Base-by-base conservation (phyloP, 2,888 invertebrate genomes). In the Seira sanloemensis region DNA sequence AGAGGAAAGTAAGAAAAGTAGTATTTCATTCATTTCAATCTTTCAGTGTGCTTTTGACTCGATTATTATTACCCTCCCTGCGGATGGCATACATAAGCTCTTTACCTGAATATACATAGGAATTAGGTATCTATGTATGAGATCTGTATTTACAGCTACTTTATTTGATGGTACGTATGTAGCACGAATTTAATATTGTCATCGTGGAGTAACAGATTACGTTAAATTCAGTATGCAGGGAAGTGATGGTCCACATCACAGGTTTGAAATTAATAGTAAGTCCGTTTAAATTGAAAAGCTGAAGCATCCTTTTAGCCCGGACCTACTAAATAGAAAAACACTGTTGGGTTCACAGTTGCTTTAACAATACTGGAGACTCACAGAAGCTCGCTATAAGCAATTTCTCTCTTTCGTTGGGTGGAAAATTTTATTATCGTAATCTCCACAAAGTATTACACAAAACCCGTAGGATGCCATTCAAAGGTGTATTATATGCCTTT, bases 1-100 rank as follows among this genome's bases (percentile, higher is more conserved):
- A 37, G 37, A 37, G 37, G 12, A 12, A 37, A 37, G 12, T 37
- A 37, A 37, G 12, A 37, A 37, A 37, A 37, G 37, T 4, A 37
- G 37, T 4, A 37, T 37, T 37, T 12, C 37, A 58, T 58, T 58
- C 58, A n/a, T 4, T 58, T 58, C 12, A 58, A 58, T 58, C 58
- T 58, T 18, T 18, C 16, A 18, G 58, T 58, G 58, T 58, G 58
- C 58, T 58, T 58, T 18, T 58, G 58, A 58, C 58, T 58, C 58
- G 58, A 58, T 58, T 58, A 58, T 58, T 58, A 58, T n/a, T n/a
- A n/a, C n/a, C 58, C 58, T 58, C 58, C 58, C 58, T 18, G 58
- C 7, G 58, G 58, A 58, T 18, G n/a, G 16, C 58, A 58, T n/a
- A 18, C 58, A 58, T n/a, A n/a, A n/a, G n/a, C n/a, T n/a, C n/a